Evolutionary conservation across 2,113 vertebrate species (phyloP), one percentile per base, ranked within the genome.

Genomic region (Oceanodroma tethys): DNA sequence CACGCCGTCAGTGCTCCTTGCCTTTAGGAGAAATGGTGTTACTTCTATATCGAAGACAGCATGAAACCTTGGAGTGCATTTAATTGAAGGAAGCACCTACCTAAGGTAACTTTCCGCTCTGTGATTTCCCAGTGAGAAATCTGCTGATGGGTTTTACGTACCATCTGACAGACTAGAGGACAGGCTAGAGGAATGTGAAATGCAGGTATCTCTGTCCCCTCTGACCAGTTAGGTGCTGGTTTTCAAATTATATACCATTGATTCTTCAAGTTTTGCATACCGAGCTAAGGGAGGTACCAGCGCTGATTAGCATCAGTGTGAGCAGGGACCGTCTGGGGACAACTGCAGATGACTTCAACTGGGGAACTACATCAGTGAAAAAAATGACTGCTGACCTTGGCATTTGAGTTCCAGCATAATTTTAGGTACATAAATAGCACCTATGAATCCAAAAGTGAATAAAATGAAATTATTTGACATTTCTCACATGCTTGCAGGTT

Each of bases 1-100:
- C 40, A 1, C 0, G 0, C 47, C 18, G 10, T 23, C 40, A 11
- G 17, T 26, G 53, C 63, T 70, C n/a, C 76, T 56, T 76, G 70
- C 65, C 52, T 84, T 30, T 52, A 29, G 48, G 17, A 25, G 70
- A 25, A 73, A 50, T 16, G 2, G 13, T 86, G 26, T n/a, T n/a
- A 11, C 14, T 66, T 53, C 26, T 58, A 2, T 38, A 9, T 16
- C 52, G 66, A 86, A 67, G 34, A 11, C 79, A 72, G 27, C 29
- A 4, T 14, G 38, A n/a, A 43, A 36, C 30, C 20, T 55, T 32
- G 52, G 30, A 42, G 9, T 19, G 26, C 71, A 30, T 42, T 76
- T 56, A 47, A 18, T 4, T 58, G 59, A 73, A 95, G 86, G 91
- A 84, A 88, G 55, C 38, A 29, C 71, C 67, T 60, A 30, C 58